Evolutionary conservation across 2,113 vertebrate genomes (phyloP), one percentile per base, ranked within the genome.

Genomic region (Protobothrops flavoviridis): DNA sequence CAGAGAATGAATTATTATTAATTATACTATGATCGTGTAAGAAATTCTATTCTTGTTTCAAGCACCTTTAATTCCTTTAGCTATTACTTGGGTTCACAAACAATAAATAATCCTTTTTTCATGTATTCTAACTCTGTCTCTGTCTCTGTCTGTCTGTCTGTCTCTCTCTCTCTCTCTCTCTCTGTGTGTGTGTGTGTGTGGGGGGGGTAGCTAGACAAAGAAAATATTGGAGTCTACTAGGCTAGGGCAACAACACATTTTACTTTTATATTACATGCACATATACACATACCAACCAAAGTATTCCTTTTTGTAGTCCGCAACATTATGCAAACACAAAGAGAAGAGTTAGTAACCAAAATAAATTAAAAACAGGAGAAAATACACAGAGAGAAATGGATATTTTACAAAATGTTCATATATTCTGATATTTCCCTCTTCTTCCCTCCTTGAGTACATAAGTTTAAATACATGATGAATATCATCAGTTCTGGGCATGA

Each of bases 111-210:
- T 21, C 6, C 20, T 57, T 57, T 57, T 21, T 57, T 57, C 20
- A 57, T 57, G 17, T 56, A 56, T 56, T 45, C n/a, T n/a, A n/a
- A n/a, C 56, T 57, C 24, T 26, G 3, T 29, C 9, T 29, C 24
- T 29, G 4, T 12, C 11, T n/a, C 2, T 56, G 0, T 56, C 29
- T 15, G 6, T 56, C 0, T 56, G 4, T 1, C 11, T 12, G 0
- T 53, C 52, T 53, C 0, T 53, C 52, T 53, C 52, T 13, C 11
- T 53, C 11, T 53, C 52, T 11, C 29, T 13, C 4, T 69, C 0
- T 39, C 2, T 33, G 5, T 39, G 12, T 55, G 9, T 53, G 53
- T 53, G 53, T 53, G 53, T 53, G 53, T 55, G 5, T 39, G 5
- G 8, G 12, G n/a, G n/a, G 39, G 39, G 39, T 69, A 69, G 4